Conservation (phyloP, 2,113 vertebrate genomes). For the Cisticola juncidis region DNA sequence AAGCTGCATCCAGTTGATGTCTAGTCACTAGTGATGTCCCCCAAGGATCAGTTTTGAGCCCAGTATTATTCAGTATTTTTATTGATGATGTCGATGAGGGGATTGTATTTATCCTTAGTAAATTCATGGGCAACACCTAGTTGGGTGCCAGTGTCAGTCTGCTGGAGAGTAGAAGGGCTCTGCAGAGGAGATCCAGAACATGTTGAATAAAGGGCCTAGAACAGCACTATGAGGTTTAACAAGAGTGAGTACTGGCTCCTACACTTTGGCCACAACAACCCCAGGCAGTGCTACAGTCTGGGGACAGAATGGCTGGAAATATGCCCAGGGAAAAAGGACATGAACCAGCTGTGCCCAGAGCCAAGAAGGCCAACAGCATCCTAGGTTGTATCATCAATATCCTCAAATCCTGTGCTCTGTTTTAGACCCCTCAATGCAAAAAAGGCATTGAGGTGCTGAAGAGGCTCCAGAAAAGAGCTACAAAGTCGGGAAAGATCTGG, state of each 20-base stretch:
- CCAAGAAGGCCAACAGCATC: neutral
- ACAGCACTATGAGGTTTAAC: neutral
- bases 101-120: no score
- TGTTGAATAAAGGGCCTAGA: neutral
- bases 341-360: neutral
- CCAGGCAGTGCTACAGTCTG: neutral
- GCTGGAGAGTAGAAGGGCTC: neutral
- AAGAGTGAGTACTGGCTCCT: neutral
- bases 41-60: no score
- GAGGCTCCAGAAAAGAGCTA: neutral
- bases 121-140: neutral
- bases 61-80: neutral
- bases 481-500: neutral
- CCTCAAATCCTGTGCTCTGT: neutral
- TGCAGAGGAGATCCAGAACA: neutral
- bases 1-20: neutral
- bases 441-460: neutral
- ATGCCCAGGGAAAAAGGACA: neutral
- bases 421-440: neutral
- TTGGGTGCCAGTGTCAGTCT: rapidly evolving
- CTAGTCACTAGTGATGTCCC: neutral
- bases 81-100: neutral
- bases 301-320: neutral
- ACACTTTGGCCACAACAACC: neutral
- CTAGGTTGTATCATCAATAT: neutral